Percentiles rank a stretch among this genome's conserved stretches.
Conservation (phyloP, 2,113 vertebrate genomes). For the Hyperopisus bebe region DNA sequence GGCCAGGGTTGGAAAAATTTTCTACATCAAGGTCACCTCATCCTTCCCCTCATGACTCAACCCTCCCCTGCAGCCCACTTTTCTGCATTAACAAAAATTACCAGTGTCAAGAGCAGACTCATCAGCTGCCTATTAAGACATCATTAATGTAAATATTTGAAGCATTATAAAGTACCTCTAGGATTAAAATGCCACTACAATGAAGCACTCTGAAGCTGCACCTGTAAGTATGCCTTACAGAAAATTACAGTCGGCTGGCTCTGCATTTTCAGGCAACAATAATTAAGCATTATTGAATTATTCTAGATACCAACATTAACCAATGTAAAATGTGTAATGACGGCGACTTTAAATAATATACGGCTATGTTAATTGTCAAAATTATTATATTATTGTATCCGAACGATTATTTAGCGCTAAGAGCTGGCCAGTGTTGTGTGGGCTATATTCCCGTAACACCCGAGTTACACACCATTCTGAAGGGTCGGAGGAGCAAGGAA, state of each 20-base stretch:
- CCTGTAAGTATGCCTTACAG: neutral
- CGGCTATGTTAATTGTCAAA: neutral
- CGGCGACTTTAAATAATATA: neutral
- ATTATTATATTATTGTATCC: neutral
- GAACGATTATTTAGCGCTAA: neutral
- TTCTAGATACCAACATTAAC: neutral
- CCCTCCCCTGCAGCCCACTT: neutral
- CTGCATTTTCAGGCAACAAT: neutral
- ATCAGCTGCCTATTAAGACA: neutral
- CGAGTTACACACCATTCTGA: slow-evolving; percentile 75
- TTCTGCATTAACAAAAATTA: neutral
- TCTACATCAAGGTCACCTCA: neutral
- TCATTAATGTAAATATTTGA: neutral
- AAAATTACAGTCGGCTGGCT: neutral
- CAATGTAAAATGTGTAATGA: neutral
- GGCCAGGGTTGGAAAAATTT: neutral
- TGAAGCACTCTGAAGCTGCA: neutral
- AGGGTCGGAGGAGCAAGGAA: slow-evolving; percentile 59
- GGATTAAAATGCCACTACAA: neutral
- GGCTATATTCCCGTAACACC: neutral
- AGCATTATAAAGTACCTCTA: neutral
- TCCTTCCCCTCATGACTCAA: neutral
- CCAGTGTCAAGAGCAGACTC: neutral
- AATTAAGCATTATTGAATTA: neutral
- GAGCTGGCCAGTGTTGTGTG: neutral